phyloP scores from a whole-genome alignment of 2,113 vertebrate species.

The Copsychus sechellarum region DNA sequence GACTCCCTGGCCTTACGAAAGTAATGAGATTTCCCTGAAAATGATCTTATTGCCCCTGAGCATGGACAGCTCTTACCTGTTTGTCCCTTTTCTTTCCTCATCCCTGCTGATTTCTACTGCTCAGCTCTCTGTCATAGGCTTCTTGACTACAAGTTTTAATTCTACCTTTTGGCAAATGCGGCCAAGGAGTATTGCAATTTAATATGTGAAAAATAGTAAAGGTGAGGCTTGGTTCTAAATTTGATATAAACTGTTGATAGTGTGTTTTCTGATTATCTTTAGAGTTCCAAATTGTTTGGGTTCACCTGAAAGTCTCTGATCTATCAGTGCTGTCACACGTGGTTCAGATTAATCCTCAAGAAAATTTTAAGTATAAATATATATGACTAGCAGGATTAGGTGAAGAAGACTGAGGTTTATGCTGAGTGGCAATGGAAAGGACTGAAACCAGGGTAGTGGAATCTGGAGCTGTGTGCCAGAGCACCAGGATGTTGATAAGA shows the following conservation, averaged over 20 bases:
- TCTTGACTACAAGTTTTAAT: not conserved
- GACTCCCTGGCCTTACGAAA: not conserved
- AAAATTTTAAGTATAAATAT: not conserved
- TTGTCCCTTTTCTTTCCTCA: not conserved
- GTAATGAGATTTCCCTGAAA: not conserved
- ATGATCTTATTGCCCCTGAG: not conserved
- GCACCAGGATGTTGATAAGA: not conserved
- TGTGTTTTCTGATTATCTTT: not conserved
- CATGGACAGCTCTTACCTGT: not conserved
- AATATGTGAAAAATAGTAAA: not conserved
- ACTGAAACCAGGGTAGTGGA: not conserved
- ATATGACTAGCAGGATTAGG: not conserved
- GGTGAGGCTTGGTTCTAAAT: not conserved
- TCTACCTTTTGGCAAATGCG: not conserved
- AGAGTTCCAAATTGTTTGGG: not conserved
- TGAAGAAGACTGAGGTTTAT: not conserved
- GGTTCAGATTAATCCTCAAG: not conserved
- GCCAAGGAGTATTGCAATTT: not conserved
- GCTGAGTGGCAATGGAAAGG: not conserved
- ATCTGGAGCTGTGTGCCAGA: not conserved
- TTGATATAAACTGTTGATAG: not conserved
- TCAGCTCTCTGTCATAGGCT: not conserved
- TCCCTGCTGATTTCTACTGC: not conserved
- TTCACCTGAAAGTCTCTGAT: not conserved
- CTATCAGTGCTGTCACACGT: not conserved